Evolutionary conservation across 2,888 invertebrate species (phyloP).

Genomic region (Resseliella maxima): DNA sequence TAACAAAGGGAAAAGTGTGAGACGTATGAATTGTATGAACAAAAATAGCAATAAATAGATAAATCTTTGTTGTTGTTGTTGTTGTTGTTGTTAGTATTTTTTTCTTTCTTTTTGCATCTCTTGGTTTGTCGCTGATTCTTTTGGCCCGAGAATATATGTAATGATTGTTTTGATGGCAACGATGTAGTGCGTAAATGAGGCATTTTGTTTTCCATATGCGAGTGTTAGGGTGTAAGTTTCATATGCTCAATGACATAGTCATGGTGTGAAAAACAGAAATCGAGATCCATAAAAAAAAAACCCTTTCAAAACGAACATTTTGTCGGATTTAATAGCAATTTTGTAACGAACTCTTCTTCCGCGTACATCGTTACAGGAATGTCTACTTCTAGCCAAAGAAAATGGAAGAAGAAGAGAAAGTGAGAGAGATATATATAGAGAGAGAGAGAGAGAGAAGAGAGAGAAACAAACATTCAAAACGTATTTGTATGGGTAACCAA

Average conservation of each 20-base stretch:
- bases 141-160: neutral
- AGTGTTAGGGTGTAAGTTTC: neutral
- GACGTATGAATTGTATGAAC: slow-evolving; percentile 11
- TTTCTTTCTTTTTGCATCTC: neutral
- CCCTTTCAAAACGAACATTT: slow-evolving; percentile 1
- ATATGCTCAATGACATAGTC: neutral
- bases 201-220: neutral
- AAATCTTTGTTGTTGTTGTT: neutral
- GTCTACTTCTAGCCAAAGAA: neutral
- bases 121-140: too few species aligned
- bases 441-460: too few species aligned
- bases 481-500: neutral
- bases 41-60: slow-evolving; percentile 14
- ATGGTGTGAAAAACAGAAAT: slow-evolving; percentile 9
- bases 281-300: neutral
- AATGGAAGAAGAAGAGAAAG: neutral
- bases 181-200: neutral
- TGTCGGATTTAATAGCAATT: neutral
- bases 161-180: slow-evolving; percentile 4
- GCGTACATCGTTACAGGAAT: neutral
- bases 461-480: neutral
- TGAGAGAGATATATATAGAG: too few species aligned
- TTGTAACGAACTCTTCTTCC: neutral
- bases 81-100: neutral
- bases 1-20: neutral